A percentile compares a stretch with the other conserved stretches of the same genome.
Conservation (phyloP, 2,113 vertebrate genomes). For the Platichthys stellatus region DNA sequence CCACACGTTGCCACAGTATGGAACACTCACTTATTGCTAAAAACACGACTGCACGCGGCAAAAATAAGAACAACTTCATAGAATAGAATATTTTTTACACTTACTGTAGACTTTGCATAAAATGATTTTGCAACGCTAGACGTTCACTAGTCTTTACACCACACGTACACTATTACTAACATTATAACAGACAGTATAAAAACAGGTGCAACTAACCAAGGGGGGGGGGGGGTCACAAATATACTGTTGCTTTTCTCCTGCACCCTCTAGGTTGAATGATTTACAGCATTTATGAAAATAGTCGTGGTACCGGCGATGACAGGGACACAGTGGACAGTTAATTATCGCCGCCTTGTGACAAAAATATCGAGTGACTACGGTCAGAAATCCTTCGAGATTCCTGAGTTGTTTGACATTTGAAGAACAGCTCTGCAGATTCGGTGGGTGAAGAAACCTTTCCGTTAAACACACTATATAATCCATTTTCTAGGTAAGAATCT, state of each 20-base stretch:
- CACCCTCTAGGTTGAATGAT: constrained; percentile 37
- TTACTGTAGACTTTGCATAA: constrained; percentile 75
- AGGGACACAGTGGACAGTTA: constrained; percentile 27
- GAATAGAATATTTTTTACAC: constrained; percentile 62
- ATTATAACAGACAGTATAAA: constrained; percentile 70
- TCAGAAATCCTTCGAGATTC: constrained; percentile 68
- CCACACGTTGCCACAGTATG: constrained; percentile 59
- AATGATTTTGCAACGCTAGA: constrained; percentile 58
- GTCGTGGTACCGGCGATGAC: constrained; percentile 41
- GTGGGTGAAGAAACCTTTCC: constrained; percentile 19
- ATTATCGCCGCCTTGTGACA: constrained; percentile 30
- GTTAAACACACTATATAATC: constrained; percentile 32
- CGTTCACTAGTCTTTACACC: constrained; percentile 59
- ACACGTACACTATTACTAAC: constrained; percentile 35
- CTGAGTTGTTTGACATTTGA: constrained; percentile 59
- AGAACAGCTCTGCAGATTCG: constrained; percentile 49
- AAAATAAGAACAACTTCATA: constrained; percentile 66
- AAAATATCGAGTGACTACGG: constrained; percentile 52
- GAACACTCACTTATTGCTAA: constrained; percentile 77
- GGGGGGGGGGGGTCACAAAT: constrained; percentile 16
- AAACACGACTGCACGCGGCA: constrained; percentile 70
- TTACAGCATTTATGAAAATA: constrained; percentile 62
- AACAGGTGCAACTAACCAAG: constrained; percentile 62
- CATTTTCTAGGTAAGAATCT: constrained; percentile 60
- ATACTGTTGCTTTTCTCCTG: constrained; percentile 28